These are phyloP conservation scores for Eurois occulta DNA, from an alignment of 2,888 invertebrate genomes.

Conservation along the genomic window DNA sequence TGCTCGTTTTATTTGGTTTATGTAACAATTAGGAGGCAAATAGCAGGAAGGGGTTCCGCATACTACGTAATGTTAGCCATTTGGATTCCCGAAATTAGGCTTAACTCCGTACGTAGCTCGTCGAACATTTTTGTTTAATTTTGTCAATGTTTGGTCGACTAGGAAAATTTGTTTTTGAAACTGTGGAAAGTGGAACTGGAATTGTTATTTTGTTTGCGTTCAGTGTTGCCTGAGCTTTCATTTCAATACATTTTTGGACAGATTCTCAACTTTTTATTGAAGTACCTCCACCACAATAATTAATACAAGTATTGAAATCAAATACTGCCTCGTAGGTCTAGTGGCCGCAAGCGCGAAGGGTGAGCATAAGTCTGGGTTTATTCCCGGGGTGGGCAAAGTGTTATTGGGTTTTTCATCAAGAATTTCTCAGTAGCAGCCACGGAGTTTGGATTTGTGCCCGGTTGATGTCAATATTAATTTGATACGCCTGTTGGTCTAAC, in stretches of 20 bases:
- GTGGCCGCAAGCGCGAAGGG: no score
- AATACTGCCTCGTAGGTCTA: no score
- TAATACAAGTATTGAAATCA: not conserved
- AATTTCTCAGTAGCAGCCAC: no score
- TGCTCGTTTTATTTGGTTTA: slow-evolving; percentile 84
- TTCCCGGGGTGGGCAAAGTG: no score
- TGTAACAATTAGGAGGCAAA: slow-evolving; percentile 84
- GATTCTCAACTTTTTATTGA: not conserved
- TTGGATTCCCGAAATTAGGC: slow-evolving; percentile 81
- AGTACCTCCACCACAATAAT: not conserved
- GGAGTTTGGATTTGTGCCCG: no score
- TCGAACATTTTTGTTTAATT: slow-evolving; percentile 73
- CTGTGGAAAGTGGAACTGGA: not conserved
- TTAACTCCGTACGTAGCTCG: slow-evolving; percentile 68
- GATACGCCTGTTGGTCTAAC: no score
- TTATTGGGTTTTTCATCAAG: no score
- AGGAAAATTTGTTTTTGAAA: slow-evolving; percentile 21
- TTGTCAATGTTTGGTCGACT: slow-evolving; percentile 50
- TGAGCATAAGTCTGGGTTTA: no score
- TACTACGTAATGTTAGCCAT: slow-evolving; percentile 77
- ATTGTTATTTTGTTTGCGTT: not conserved
- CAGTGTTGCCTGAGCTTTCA: no score
- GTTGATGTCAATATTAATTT: no score
- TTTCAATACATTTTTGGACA: not conserved
- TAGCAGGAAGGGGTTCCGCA: slow-evolving; percentile 78